Percentiles rank a stretch among this genome's conserved stretches.
Conservation (phyloP, 2,797 vertebrate species). For the Catharus ustulatus region DNA sequence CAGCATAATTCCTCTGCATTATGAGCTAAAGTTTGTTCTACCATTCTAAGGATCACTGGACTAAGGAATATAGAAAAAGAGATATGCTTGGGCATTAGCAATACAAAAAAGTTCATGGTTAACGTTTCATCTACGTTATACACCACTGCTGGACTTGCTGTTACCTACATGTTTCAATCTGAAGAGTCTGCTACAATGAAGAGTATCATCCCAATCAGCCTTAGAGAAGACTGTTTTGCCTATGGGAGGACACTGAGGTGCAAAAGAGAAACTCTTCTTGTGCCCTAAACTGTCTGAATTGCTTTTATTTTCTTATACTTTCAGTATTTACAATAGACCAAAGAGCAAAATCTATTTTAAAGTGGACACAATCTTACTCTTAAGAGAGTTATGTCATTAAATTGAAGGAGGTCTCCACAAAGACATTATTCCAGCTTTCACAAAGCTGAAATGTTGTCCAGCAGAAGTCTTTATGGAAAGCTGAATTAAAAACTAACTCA, state of each 20-base stretch:
- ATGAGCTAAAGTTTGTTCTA: slow-evolving; percentile 70
- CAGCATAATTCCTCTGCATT: slow-evolving; percentile 75
- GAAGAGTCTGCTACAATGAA: slow-evolving; percentile 74
- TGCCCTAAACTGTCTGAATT: slow-evolving; percentile 89
- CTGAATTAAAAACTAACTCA: slow-evolving; percentile 51
- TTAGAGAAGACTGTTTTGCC: slow-evolving; percentile 73
- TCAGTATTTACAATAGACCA: slow-evolving; percentile 96
- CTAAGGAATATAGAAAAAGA: slow-evolving; percentile 64
- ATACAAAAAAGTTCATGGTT: slow-evolving; percentile 72
- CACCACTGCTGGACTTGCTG: slow-evolving; percentile 73
- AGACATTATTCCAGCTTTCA: slow-evolving; percentile 65
- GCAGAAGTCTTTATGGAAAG: slow-evolving; percentile 53
- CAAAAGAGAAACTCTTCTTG: slow-evolving; percentile 77
- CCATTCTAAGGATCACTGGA: slow-evolving; percentile 66
- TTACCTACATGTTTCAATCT: slow-evolving; percentile 70
- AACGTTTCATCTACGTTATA: slow-evolving; percentile 70
- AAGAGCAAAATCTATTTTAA: slow-evolving; percentile 91
- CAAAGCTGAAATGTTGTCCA: slow-evolving; percentile 55
- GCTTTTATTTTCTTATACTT: slow-evolving; percentile 89
- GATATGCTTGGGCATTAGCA: slow-evolving; percentile 75
- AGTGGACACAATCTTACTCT: slow-evolving; percentile 74
- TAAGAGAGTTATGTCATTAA: slow-evolving; percentile 59
- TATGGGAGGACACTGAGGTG: slow-evolving; percentile 70
- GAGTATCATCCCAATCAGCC: slow-evolving; percentile 77
- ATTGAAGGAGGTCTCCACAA: slow-evolving; percentile 48